phyloP scores from a whole-genome alignment of 1,140 invertebrate species.

The Trinorchestia longiramus region DNA sequence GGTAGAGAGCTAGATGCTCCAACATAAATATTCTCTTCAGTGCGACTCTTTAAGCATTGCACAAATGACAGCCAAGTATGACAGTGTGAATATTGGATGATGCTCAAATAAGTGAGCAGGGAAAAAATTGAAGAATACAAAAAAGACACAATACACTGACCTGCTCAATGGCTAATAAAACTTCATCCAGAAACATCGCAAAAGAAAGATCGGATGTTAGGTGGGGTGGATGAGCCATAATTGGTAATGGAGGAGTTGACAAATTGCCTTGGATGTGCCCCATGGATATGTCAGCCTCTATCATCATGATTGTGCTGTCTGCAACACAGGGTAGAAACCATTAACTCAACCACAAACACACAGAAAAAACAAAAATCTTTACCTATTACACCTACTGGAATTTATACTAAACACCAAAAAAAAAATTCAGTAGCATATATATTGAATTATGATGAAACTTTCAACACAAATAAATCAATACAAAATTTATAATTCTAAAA shows the following conservation, averaged over 20 bases:
- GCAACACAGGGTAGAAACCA: conserved; percentile 15
- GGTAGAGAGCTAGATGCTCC: background rate
- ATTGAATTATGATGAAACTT: background rate
- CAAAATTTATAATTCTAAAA: background rate
- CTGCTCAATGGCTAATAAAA: conserved; percentile 71
- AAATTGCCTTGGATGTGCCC: conserved; percentile 74
- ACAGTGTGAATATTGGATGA: background rate
- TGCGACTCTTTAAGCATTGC: background rate
- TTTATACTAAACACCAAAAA: background rate
- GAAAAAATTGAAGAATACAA: background rate
- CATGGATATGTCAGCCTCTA: conserved; percentile 89
- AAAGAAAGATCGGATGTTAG: conserved; percentile 82
- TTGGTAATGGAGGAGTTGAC: conserved; percentile 74
- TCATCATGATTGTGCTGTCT: conserved; percentile 80
- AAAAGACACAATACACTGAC: background rate
- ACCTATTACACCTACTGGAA: background rate
- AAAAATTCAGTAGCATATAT: too few relatives aligned
- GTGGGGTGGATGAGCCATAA: conserved; percentile 88
- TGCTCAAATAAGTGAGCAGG: background rate
- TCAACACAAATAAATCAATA: background rate
- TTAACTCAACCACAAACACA: background rate
- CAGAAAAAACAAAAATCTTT: background rate
- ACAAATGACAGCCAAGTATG: background rate
- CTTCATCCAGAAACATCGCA: conserved; percentile 78
- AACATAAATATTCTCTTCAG: background rate